A percentile compares a stretch with the other conserved stretches of the same genome.
phyloP scores from a whole-genome alignment of 2,113 vertebrate genomes.

The Aphyosemion australe region DNA sequence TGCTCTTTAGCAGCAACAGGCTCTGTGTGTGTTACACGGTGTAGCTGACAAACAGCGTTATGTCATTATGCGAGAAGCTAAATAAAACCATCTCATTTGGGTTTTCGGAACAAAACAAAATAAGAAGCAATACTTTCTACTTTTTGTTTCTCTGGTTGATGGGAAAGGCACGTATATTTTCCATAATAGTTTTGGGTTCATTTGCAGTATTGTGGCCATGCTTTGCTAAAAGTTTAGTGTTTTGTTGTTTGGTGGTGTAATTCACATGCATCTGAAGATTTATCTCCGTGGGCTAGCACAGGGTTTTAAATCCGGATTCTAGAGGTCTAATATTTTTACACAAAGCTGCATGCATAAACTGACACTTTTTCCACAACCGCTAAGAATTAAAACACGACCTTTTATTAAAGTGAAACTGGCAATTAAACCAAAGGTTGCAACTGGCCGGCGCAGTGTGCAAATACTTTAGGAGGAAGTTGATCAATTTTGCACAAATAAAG shows the following conservation, averaged over 20 bases:
- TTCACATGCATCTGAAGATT: conserved; percentile 42
- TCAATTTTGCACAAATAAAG: too few species aligned
- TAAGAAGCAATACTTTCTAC: conserved; percentile 68
- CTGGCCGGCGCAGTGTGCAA: too few species aligned
- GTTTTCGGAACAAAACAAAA: conserved; percentile 39
- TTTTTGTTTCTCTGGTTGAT: conserved; percentile 23
- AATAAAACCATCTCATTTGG: conserved; percentile 49
- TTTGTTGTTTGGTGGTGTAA: conserved; percentile 61
- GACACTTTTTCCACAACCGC: too few species aligned
- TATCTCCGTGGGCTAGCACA: conserved; percentile 48
- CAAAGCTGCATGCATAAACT: conserved; percentile 4
- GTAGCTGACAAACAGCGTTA: conserved; percentile 51
- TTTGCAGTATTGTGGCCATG: conserved; percentile 56
- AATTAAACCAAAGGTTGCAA: too few species aligned
- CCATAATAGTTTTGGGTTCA: conserved; percentile 45
- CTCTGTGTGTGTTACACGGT: conserved; percentile 38
- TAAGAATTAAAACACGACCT: too few species aligned
- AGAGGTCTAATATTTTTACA: conserved; percentile 32
- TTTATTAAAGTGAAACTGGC: too few species aligned
- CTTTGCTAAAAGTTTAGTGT: conserved; percentile 59
- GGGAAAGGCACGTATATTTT: conserved; percentile 56
- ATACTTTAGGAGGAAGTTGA: too few species aligned
- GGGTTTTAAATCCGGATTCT: conserved; percentile 43
- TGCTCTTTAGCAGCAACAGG: conserved; percentile 32
- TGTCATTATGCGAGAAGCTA: conserved; percentile 34